A percentile compares a stretch with the other conserved stretches of the same genome.
Conservation (phyloP, 2,113 vertebrate genomes). For the Caloenas nicobarica region DNA sequence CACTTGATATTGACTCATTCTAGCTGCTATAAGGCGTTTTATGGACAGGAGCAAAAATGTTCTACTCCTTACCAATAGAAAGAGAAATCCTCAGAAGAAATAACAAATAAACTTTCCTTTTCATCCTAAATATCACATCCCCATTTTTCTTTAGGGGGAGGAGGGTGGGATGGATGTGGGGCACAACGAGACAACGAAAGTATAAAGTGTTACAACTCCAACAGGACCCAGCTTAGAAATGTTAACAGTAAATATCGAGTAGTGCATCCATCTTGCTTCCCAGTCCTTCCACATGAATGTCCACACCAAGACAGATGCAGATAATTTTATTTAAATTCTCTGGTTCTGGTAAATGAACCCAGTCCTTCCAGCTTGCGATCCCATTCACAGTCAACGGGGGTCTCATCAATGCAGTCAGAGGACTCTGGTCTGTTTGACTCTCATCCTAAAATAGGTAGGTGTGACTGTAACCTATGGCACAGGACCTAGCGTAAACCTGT, state of each 20-base stretch:
- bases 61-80: background rate
- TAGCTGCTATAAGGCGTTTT: background rate
- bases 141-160: background rate
- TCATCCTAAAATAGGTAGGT: background rate
- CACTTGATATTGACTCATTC: background rate
- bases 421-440: background rate
- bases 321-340: background rate
- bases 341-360: background rate
- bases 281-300: background rate
- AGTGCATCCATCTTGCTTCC: background rate
- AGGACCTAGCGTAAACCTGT: fast-evolving
- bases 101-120: background rate
- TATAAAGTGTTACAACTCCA: background rate
- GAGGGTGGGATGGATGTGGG: background rate
- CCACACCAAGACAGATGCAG: background rate
- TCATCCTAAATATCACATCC: background rate
- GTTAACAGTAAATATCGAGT: background rate
- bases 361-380: fast-evolving
- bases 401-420: background rate
- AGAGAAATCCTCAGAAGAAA: background rate
- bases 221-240: background rate
- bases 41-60: background rate
- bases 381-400: background rate
- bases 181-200: background rate
- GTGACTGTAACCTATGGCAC: background rate